A percentile compares a stretch with the other conserved stretches of the same genome.
Conservation (phyloP, 2,888 invertebrate genomes). For the Phyto melanocephala region DNA sequence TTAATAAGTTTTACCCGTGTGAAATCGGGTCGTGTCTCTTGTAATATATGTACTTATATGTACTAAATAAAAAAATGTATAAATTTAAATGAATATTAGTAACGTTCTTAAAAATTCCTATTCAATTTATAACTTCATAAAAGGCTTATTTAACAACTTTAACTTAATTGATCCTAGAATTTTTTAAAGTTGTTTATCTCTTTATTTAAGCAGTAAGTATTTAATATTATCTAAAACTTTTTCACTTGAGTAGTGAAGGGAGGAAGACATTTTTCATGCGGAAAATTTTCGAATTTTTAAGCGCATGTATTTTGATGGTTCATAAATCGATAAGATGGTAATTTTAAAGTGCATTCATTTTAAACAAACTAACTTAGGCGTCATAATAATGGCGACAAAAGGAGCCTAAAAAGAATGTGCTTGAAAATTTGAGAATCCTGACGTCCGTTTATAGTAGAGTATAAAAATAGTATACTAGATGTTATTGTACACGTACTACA, state of each 20-base stretch:
- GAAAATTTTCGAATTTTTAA: neutral
- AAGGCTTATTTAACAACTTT: too few relatives aligned
- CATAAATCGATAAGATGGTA: constrained; percentile 43
- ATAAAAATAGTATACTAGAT: constrained; percentile 47
- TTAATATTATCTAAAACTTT: too few relatives aligned
- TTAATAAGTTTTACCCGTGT: too few relatives aligned
- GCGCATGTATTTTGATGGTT: constrained; percentile 32
- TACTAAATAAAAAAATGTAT: too few relatives aligned
- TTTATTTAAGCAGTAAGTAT: too few relatives aligned
- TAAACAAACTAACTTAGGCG: constrained; percentile 16
- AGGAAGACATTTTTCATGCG: neutral
- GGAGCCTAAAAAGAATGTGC: constrained; percentile 45
- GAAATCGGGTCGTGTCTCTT: too few relatives aligned
- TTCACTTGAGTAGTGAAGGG: neutral
- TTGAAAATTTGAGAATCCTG: constrained; percentile 39
- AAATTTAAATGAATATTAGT: too few relatives aligned
- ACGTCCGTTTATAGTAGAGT: constrained; percentile 32
- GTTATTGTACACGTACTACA: constrained; percentile 48
- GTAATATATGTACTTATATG: too few relatives aligned
- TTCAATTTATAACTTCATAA: too few relatives aligned
- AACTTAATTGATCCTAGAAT: too few relatives aligned
- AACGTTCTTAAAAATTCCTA: too few relatives aligned
- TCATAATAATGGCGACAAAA: constrained; percentile 22
- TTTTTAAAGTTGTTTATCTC: too few relatives aligned
- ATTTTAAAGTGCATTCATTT: constrained; percentile 45